Evolutionary conservation across 2,888 invertebrate species (phyloP), one percentile per base, ranked within the genome.

Genomic region (Gerris lacustris): DNA sequence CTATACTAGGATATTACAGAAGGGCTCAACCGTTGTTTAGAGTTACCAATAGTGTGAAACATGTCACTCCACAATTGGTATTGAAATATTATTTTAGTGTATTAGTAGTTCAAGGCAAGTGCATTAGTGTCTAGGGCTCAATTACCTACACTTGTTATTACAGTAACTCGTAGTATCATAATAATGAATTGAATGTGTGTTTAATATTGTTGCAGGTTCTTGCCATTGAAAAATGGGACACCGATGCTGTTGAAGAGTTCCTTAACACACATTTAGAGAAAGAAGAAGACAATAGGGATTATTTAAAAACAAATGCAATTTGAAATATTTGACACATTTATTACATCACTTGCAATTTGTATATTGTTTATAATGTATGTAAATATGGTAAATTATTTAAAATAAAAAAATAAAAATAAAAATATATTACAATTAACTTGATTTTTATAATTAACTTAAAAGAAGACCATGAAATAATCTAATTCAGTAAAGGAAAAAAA

Each of bases 191-290:
- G 31, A 31, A 31, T 31, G 4, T 31, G 31, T 31, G 31, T 31
- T 31, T 31, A 31, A 31, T 31, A 31, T 31, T 31, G 31, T 31
- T 31, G 31, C 31, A 80, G 79, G 88, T 91, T 43, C 86, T 98
- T 45, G 96, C 96, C 69, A 96, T 99, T 79, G 95, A 96, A 77
- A 96, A 96, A 79, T 98, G 98, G 98, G 94, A 97, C 81, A 98
- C 98, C 0, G 97, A 99, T 81, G 92, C 96, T 0, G 92, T 99
- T 5, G 94, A 95, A 79, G 96, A 97, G 80, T 99, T 97, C 82
- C 86, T 99, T 75, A 90, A 89, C 76, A 92, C 94, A 55, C 91
- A 95, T 85, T 85, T 97, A 75, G 85, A 77, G 69, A 72, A 75
- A 15, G 73, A 74, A 45, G 73, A 73, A n/a, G 69, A 72, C 7